Evolutionary conservation across 2,888 invertebrate species (phyloP), one percentile per base, ranked within the genome.

Genomic region (Alsophila aescularia): DNA sequence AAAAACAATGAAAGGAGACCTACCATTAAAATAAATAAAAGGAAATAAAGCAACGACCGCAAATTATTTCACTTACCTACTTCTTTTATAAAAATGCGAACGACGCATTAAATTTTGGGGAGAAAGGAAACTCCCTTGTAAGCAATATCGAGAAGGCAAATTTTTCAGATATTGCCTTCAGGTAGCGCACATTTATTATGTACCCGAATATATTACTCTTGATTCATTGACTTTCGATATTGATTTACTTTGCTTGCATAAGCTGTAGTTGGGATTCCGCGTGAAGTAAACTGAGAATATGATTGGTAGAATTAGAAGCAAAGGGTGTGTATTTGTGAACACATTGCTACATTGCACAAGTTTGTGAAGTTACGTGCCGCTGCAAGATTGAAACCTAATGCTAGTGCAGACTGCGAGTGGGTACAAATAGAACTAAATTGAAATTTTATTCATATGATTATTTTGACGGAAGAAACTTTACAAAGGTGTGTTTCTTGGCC

Each of bases 141-240:
- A 91, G 91, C 91, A 90, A 91, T 90, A 90, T 90, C 89, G 90
- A 90, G 87, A 83, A 90, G 90, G 91, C 90, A 91, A 91, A 91
- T 90, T 91, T 91, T 91, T 91, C 90, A 91, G 91, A 91, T 91
- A 91, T 91, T 91, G 90, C 90, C 86, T 91, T 89, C 91, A 91
- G 91, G 91, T 91, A 91, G 91, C 85, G 89, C 89, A 90, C 91
- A 91, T 91, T 91, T 91, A 91, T 91, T 91, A 91, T 91, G 90
- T 91, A 91, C 91, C 91, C 91, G 90, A 90, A 91, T 91, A 91
- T 91, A 91, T 91, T 91, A 90, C 90, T 90, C 90, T 85, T 91
- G 91, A 91, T 91, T 91, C 91, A 91, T 90, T 91, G 91, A 91
- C 90, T 90, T 91, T 88, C 80, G 79, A 89, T 91, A 91, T 91